Evolutionary conservation across 2,113 vertebrate genomes (phyloP).

Genomic region (Entomyzon cyanotis): DNA sequence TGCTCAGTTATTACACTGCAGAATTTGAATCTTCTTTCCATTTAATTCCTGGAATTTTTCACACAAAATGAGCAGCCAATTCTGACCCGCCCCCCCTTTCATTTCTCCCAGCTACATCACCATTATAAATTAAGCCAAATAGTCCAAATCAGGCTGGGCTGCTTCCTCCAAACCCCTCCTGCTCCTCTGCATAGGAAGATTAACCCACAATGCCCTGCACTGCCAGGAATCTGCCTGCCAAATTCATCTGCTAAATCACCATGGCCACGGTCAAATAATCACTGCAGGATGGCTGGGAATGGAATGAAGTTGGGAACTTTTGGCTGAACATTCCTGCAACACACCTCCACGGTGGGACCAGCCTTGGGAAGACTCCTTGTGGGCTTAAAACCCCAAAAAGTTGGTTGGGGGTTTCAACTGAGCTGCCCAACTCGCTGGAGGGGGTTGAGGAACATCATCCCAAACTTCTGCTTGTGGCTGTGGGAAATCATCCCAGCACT

Average conservation of each 20-base stretch:
- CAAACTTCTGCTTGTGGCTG: neutral
- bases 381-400: neutral
- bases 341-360: neutral
- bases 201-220: neutral
- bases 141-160: neutral
- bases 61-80: neutral
- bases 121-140: neutral
- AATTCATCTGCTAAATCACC: neutral
- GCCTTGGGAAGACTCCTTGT: neutral
- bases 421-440: rapidly evolving
- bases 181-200: neutral
- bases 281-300: neutral
- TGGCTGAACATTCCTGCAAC: neutral
- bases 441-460: neutral
- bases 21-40: neutral
- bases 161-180: neutral
- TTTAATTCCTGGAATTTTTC: neutral
- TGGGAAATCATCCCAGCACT: neutral
- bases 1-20: neutral
- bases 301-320: neutral
- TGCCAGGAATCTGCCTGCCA: neutral
- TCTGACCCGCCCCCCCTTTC: neutral
- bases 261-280: neutral
- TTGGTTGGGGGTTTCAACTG: rapidly evolving
- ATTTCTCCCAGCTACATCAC: neutral